Percentiles rank a stretch among this genome's conserved stretches.
Conservation (phyloP, 2,888 invertebrate genomes). For the Drosophila eohydei region DNA sequence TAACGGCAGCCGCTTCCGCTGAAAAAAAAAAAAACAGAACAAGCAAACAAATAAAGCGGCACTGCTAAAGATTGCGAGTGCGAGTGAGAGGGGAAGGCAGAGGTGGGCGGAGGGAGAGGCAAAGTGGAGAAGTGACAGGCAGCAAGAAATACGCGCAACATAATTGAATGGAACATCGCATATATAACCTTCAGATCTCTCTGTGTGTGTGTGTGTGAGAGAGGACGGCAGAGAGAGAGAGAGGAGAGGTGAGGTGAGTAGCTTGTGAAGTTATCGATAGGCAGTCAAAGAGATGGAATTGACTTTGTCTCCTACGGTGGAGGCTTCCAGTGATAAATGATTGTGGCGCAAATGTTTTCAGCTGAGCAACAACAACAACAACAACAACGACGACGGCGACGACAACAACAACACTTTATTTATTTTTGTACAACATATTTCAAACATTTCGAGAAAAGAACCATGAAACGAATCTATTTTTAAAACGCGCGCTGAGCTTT, state of each 20-base stretch:
- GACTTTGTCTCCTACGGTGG: conserved; percentile 16
- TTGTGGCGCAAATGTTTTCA: conserved; percentile 34
- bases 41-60: conserved; percentile 34
- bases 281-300: conserved; percentile 11
- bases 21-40: conserved; percentile 35
- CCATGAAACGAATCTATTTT: conserved; percentile 80
- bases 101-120: background rate
- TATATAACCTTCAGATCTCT: conserved; percentile 51
- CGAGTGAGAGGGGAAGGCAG: background rate
- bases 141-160: conserved; percentile 35
- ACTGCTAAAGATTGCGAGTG: background rate
- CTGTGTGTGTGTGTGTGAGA: background rate
- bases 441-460: conserved; percentile 72
- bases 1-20: conserved; percentile 71
- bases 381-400: conserved; percentile 18
- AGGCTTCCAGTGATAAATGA: conserved; percentile 55
- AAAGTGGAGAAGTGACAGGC: background rate
- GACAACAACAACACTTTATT: conserved; percentile 48
- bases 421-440: conserved; percentile 78
- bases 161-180: conserved; percentile 68
- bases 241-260: conserved; percentile 1
- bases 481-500: conserved; percentile 76
- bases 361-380: conserved; percentile 12
- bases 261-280: conserved; percentile 27
- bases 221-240: conserved; percentile 4